Percentiles rank a stretch among this genome's conserved stretches.
phyloP scores from a whole-genome alignment of 2,888 invertebrate genomes.

The Thymelicus acteon region DNA sequence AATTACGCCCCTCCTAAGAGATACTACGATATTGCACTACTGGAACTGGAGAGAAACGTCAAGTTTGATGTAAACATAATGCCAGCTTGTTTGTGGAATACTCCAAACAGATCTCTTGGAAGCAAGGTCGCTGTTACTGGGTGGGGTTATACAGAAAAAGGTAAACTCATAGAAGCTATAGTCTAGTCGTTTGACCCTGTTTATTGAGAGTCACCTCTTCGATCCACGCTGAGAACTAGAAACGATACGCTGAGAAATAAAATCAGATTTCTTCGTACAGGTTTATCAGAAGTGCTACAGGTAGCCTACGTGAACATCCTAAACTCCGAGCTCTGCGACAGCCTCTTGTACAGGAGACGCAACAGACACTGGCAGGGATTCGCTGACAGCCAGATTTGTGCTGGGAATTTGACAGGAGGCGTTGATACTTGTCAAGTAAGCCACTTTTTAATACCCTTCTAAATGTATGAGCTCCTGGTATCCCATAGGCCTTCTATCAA shows the following conservation, averaged over 20 bases:
- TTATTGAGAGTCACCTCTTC: no score
- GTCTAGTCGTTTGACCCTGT: no score
- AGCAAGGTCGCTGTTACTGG: conserved; percentile 41
- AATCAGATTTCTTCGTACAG: no score
- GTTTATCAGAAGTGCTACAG: conserved; percentile 34
- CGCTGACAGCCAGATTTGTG: conserved; percentile 44
- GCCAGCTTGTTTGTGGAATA: conserved; percentile 50
- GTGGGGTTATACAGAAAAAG: conserved; percentile 48
- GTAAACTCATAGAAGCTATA: conserved; percentile 30
- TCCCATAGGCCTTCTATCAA: background rate
- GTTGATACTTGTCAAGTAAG: conserved; percentile 46
- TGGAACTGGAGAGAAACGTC: conserved; percentile 44
- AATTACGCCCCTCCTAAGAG: conserved; percentile 46
- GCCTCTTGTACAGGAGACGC: conserved; percentile 41
- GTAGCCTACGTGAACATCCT: conserved; percentile 49
- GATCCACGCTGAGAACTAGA: no score
- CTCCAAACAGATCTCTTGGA: conserved; percentile 35
- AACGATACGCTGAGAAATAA: no score
- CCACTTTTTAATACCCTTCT: background rate
- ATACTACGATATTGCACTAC: conserved; percentile 51
- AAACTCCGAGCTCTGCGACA: conserved; percentile 43
- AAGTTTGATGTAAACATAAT: conserved; percentile 42
- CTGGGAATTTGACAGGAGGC: conserved; percentile 46
- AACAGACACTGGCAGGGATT: conserved; percentile 49
- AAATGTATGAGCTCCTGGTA: no score